A percentile compares a stretch with the other conserved stretches of the same genome.
phyloP scores from a whole-genome alignment of 2,888 invertebrate species.

The Caenorhabditis drosophilae region DNA sequence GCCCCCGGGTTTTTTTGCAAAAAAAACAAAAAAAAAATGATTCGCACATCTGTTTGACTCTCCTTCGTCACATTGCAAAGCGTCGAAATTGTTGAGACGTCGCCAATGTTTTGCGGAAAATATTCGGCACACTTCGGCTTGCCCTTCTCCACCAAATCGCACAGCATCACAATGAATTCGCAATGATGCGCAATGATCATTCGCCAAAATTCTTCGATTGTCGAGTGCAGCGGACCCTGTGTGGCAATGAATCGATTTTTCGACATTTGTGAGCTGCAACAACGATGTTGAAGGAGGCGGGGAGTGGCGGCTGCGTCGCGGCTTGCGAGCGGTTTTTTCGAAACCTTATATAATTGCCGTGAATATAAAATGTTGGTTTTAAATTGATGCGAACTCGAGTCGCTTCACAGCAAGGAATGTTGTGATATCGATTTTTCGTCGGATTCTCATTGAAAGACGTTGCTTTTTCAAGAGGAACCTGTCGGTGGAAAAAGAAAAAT shows the following conservation, averaged over 20 bases:
- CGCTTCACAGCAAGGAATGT: slow-evolving; percentile 39
- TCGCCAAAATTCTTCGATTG: slow-evolving; percentile 52
- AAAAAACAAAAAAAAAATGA: no score
- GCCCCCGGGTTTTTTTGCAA: no score
- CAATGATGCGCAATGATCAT: slow-evolving; percentile 26
- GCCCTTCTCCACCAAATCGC: slow-evolving; percentile 36
- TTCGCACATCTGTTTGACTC: neutral
- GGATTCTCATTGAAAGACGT: neutral
- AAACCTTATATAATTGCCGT: neutral
- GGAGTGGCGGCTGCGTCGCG: no score
- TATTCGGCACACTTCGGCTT: slow-evolving; percentile 33
- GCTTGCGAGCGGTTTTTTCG: neutral
- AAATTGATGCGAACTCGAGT: slow-evolving; percentile 28
- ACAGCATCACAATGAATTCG: slow-evolving; percentile 40
- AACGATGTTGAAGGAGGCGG: no score
- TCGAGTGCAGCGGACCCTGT: slow-evolving; percentile 51
- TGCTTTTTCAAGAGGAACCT: neutral
- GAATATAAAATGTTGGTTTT: slow-evolving; percentile 28
- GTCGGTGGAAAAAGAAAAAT: no score
- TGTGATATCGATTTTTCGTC: slow-evolving; percentile 15
- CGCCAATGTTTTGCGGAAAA: slow-evolving; percentile 18
- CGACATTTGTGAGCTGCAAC: no score
- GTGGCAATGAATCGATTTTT: no score
- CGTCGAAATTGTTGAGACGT: slow-evolving; percentile 8
- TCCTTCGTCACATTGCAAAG: neutral